Percentiles rank a stretch among this genome's conserved stretches.
phyloP scores from a whole-genome alignment of 2,888 invertebrate genomes.

The Pyrochroa serraticornis region DNA sequence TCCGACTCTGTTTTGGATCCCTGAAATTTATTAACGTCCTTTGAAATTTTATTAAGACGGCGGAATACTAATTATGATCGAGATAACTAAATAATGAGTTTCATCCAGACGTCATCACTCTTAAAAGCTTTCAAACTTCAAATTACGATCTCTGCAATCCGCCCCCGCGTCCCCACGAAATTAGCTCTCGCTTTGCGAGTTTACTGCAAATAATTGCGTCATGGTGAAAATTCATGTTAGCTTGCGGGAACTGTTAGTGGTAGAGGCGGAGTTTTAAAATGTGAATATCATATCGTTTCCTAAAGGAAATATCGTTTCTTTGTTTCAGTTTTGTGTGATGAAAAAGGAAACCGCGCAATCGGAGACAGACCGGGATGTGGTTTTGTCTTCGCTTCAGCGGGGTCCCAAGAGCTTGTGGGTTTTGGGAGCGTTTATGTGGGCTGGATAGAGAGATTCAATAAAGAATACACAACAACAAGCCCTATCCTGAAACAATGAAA shows the following conservation, averaged over 20 bases:
- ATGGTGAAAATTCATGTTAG: no score
- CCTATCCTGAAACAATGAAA: constrained; percentile 23
- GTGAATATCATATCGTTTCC: constrained; percentile 4
- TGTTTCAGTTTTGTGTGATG: constrained; percentile 12
- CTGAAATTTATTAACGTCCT: constrained; percentile 10
- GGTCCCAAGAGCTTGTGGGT: constrained; percentile 27
- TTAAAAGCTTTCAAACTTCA: constrained; percentile 31
- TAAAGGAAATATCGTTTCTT: constrained; percentile 13
- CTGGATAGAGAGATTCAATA: constrained; percentile 27
- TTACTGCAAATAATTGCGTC: no score
- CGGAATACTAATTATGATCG: constrained; percentile 30
- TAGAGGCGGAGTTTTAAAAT: neutral
- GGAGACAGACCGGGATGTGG: constrained; percentile 21
- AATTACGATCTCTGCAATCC: constrained; percentile 1
- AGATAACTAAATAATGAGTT: constrained; percentile 34
- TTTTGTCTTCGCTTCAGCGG: constrained; percentile 25
- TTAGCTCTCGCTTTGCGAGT: no score
- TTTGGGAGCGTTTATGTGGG: constrained; percentile 28
- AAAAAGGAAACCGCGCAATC: constrained; percentile 25
- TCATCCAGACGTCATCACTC: constrained; percentile 31
- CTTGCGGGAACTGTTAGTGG: neutral
- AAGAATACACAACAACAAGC: constrained; percentile 26
- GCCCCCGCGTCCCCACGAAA: no score
- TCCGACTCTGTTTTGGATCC: no score
- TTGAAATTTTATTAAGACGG: constrained; percentile 24